These are phyloP conservation scores for Sabatieria punctata DNA, from an alignment of 2,888 invertebrate genomes.

Conservation along the genomic window DNA sequence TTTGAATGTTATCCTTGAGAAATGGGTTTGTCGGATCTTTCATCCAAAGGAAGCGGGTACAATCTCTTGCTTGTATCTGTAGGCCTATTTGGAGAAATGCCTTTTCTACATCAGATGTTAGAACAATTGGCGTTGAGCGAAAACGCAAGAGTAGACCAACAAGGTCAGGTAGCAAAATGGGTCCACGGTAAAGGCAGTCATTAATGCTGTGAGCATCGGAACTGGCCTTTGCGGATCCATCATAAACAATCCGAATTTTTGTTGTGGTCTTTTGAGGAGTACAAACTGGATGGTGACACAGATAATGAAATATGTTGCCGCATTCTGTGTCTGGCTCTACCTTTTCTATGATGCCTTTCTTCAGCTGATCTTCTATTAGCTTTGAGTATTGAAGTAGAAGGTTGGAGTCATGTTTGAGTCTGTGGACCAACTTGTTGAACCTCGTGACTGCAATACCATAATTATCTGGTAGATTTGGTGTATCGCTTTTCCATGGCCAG, in stretches of 20 bases:
- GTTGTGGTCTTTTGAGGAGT: constrained; percentile 6
- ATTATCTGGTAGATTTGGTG: background rate
- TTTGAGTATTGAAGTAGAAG: background rate
- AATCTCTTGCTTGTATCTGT: constrained; percentile 4
- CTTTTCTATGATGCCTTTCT: constrained; percentile 2
- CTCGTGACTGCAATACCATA: background rate
- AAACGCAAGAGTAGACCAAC: constrained; percentile 10
- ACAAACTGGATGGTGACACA: constrained; percentile 11
- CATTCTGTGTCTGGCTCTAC: background rate
- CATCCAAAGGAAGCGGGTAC: constrained; percentile 9
- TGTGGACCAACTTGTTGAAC: background rate
- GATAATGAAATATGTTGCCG: constrained; percentile 4
- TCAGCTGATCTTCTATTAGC: background rate
- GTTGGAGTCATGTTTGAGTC: background rate
- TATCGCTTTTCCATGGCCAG: constrained; percentile 1
- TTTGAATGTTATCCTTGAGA: constrained; percentile 4
- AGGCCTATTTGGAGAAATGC: constrained; percentile 11
- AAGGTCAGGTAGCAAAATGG: constrained; percentile 9
- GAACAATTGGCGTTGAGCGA: background rate
- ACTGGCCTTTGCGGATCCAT: constrained; percentile 5
- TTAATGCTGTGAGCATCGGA: constrained; percentile 6
- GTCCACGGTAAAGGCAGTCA: constrained; percentile 8
- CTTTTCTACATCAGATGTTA: constrained; percentile 10
- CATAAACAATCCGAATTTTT: constrained; percentile 5
- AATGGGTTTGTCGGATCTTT: constrained; percentile 6